These are phyloP conservation scores for Herminia tarsipennalis DNA, from an alignment of 2,888 invertebrate genomes.

Conservation along the genomic window DNA sequence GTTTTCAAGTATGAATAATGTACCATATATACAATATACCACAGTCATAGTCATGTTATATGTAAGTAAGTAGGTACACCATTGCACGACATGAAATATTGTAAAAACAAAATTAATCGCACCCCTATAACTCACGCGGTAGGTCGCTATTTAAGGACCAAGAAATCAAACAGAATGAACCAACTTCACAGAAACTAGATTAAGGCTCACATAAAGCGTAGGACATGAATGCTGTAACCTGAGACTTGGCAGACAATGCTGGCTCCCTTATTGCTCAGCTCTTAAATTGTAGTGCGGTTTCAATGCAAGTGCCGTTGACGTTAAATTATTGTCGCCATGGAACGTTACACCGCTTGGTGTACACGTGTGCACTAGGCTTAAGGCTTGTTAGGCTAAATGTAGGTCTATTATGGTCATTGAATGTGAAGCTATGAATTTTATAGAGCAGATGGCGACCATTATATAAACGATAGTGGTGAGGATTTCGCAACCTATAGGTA, in stretches of 20 bases:
- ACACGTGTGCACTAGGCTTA: constrained; percentile 77
- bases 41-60: too few species aligned
- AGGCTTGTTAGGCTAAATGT: constrained; percentile 56
- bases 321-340: constrained; percentile 82
- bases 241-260: constrained; percentile 77
- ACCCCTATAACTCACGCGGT: constrained; percentile 50
- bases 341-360: constrained; percentile 72
- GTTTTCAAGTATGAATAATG: too few species aligned
- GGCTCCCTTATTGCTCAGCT: constrained; percentile 82
- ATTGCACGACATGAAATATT: too few species aligned
- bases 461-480: neutral
- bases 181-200: constrained; percentile 58
- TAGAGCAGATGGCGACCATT: neutral
- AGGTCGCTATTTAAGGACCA: constrained; percentile 43
- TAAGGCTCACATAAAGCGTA: constrained; percentile 64
- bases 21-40: too few species aligned
- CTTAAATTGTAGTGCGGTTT: constrained; percentile 83
- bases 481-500: too few species aligned
- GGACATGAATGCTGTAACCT: constrained; percentile 75
- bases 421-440: constrained; percentile 22
- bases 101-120: constrained; percentile 21
- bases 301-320: constrained; percentile 82
- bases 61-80: too few species aligned
- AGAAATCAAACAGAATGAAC: constrained; percentile 41
- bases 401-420: constrained; percentile 54